Conservation (phyloP, 2,113 vertebrate genomes). For the Alethe diademata region DNA sequence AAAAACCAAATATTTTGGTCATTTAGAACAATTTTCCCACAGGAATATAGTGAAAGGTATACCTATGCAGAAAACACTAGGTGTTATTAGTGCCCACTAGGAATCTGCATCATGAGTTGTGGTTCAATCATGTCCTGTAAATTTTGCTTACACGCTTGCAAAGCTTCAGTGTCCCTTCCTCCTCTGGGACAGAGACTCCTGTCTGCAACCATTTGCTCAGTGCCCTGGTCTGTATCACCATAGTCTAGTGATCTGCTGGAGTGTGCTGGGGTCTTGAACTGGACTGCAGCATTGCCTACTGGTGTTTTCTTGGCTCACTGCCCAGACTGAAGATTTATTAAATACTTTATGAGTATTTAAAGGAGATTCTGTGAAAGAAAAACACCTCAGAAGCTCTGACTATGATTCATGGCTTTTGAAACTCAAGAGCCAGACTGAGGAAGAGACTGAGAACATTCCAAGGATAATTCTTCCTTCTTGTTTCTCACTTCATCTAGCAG, state of each 20-base stretch:
- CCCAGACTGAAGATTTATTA: background rate
- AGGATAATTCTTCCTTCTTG: background rate
- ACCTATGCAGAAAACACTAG: background rate
- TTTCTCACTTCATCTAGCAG: background rate
- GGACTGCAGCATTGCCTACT: background rate
- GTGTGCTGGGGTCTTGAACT: background rate
- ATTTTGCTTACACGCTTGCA: accelerated
- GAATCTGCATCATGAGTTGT: background rate
- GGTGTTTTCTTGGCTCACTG: background rate
- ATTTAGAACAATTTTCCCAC: background rate
- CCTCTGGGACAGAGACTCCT: accelerated
- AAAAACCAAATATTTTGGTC: background rate
- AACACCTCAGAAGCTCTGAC: background rate
- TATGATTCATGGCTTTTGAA: background rate
- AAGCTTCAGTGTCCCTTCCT: background rate
- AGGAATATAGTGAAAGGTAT: background rate
- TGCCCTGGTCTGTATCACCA: background rate
- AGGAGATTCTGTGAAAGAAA: background rate
- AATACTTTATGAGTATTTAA: background rate
- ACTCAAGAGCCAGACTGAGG: background rate
- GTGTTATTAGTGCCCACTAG: background rate
- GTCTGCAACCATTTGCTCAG: background rate
- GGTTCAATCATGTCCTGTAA: background rate
- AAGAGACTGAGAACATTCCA: background rate
- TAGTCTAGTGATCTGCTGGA: background rate